Percentiles rank a stretch among this genome's conserved stretches.
Evolutionary conservation across 2,888 invertebrate species (phyloP).

Genomic region (Lasioglossum calceatum): DNA sequence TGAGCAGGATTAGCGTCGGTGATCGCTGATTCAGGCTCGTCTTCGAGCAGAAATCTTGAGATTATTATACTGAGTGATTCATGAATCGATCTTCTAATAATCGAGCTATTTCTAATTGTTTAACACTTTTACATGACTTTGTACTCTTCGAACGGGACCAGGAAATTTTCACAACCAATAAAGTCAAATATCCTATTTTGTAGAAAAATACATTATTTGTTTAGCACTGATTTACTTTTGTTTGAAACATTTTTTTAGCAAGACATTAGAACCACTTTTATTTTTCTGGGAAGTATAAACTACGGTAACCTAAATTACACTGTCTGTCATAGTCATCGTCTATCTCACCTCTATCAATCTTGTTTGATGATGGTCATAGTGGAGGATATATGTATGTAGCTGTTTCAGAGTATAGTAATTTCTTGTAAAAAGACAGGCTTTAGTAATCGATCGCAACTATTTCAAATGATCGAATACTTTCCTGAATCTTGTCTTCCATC

Average conservation of each 20-base stretch:
- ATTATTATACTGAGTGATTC: not conserved
- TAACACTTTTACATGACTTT: not conserved
- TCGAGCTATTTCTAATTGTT: not conserved
- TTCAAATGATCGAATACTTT: too few species aligned
- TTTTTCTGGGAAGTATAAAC: too few species aligned
- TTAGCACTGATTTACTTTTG: not conserved
- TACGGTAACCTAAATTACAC: too few species aligned
- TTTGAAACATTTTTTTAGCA: not conserved
- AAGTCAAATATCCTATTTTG: not conserved
- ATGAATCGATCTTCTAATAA: not conserved
- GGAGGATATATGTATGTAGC: too few species aligned
- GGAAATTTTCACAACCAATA: not conserved
- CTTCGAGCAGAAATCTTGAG: not conserved
- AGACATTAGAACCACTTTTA: too few species aligned
- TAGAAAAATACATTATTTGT: not conserved
- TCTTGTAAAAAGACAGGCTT: not conserved
- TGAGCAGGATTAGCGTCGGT: slow-evolving; percentile 27
- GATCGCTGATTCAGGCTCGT: not conserved
- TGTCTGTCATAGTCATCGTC: not conserved
- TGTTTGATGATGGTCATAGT: too few species aligned
- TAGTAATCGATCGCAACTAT: not conserved
- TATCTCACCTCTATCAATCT: not conserved
- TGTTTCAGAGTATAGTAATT: not conserved
- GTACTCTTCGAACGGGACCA: not conserved
- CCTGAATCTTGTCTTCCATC: too few species aligned